phyloP scores from a whole-genome alignment of 1,140 invertebrate genomes.

The Brachionus rubens region DNA sequence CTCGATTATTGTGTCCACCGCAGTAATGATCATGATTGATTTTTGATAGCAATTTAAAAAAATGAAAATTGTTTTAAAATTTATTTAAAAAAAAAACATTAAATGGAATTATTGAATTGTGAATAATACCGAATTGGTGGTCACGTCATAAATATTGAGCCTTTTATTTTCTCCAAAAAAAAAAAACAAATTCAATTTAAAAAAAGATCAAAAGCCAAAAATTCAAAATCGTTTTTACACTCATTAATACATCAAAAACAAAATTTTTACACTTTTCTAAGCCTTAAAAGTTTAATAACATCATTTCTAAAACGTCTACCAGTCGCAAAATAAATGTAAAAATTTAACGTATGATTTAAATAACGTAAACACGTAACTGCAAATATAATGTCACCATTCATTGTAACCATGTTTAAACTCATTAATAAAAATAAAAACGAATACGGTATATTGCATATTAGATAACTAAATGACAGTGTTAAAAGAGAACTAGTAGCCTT shows the following conservation, averaged over 20 bases:
- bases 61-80: no score
- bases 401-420: conserved; percentile 5
- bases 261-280: no score
- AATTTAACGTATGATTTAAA: conserved; percentile 40
- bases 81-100: no score
- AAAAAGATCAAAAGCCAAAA: not conserved
- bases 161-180: no score
- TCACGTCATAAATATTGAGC: no score
- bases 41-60: no score
- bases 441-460: conserved; percentile 43
- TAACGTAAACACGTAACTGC: conserved; percentile 25
- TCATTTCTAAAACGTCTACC: conserved; percentile 36
- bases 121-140: no score
- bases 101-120: no score
- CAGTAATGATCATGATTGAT: no score
- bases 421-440: conserved; percentile 39
- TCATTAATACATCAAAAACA: not conserved
- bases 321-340: conserved; percentile 44
- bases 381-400: conserved; percentile 45
- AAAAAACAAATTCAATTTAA: not conserved
- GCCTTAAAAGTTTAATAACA: not conserved
- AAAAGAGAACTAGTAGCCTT: conserved; percentile 26
- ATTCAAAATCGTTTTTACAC: not conserved
- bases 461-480: conserved; percentile 15
- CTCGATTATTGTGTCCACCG: no score